phyloP scores from a whole-genome alignment of 2,888 invertebrate species.

The Dicyrtoma fusca region DNA sequence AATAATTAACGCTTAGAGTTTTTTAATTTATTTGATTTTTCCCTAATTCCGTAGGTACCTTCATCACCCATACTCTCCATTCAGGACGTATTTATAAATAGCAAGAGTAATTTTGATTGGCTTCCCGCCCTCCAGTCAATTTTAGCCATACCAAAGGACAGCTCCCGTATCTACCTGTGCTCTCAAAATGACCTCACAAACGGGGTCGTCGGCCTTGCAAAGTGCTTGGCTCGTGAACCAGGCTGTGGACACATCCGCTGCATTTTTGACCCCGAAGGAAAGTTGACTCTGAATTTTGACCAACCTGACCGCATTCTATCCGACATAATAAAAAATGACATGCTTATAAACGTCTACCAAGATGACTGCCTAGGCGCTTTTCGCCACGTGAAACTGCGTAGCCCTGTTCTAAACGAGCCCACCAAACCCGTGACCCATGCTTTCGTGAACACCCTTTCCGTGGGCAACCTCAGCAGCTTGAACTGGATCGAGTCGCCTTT shows the following conservation, averaged over 20 bases:
- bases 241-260: conserved; percentile 74
- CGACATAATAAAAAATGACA: conserved; percentile 23
- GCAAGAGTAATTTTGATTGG: too few relatives aligned
- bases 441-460: conserved; percentile 73
- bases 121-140: too few relatives aligned
- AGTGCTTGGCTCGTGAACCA: conserved; percentile 84
- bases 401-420: too few relatives aligned
- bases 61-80: too few relatives aligned
- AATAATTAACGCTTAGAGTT: too few relatives aligned
- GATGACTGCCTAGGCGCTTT: conserved; percentile 56
- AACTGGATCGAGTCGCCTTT: conserved; percentile 78
- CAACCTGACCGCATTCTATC: conserved; percentile 1
- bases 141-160: too few relatives aligned
- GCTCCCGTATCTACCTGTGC: conserved; percentile 16
- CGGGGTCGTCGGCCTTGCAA: conserved; percentile 85
- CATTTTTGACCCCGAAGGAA: conserved; percentile 59
- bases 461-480: conserved; percentile 84
- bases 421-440: conserved; percentile 65
- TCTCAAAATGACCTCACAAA: conserved; percentile 68
- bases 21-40: too few relatives aligned
- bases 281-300: conserved; percentile 20
- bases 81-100: too few relatives aligned
- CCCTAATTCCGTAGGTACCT: too few relatives aligned
- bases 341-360: conserved; percentile 51
- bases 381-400: too few relatives aligned